Evolutionary conservation across 64 coral and sea anemone species (phyloP), one percentile per base, ranked within the genome.

Genomic region (Platygyra sinensis): DNA sequence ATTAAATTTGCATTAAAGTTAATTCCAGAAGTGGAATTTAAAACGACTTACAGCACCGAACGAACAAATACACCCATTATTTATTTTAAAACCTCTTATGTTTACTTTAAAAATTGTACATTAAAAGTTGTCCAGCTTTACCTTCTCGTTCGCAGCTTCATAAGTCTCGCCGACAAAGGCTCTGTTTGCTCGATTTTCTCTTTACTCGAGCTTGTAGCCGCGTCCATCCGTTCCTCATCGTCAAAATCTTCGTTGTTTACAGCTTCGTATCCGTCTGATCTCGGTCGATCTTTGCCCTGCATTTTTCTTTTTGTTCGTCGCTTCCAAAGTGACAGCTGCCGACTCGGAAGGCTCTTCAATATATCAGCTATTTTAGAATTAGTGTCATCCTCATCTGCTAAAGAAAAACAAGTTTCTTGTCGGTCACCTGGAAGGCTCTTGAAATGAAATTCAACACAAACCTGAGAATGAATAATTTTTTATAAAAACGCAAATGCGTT

Each of bases 291-390:
- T 69, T 36, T 8, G 32, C n/a, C 81, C 5, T 64, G 36, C 81
- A 85, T 85, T 71, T 51, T 85, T 12, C 51, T 39, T 25, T 32
- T 63, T 2, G 81, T 22, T 67, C 20, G 22, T 25, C 62, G 46
- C 49, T 87, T 72, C 90, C 82, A 92, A 67, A 62, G 22, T 15
- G 90, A 75, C 25, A 87, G 77, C 52, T 92, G 90, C 72, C 83
- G 90, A 72, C 74, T 87, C 0, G 83, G 83, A 18, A 87, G 62
- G 87, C 9, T 55, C 57, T 92, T 87, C 7, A 92, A 64, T 52
- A 80, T 54, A 39, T 80, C 49, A 1, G 36, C 0, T 1, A 38
- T 36, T 11, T 18, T 64, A 42, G 17, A 16, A 24, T 25, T n/a
- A 22, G 7, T 3, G 28, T 64, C 62, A 9, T 62, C 62, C 5